phyloP scores from a whole-genome alignment of 1,140 invertebrate genomes.

The Drosophila setifemur region DNA sequence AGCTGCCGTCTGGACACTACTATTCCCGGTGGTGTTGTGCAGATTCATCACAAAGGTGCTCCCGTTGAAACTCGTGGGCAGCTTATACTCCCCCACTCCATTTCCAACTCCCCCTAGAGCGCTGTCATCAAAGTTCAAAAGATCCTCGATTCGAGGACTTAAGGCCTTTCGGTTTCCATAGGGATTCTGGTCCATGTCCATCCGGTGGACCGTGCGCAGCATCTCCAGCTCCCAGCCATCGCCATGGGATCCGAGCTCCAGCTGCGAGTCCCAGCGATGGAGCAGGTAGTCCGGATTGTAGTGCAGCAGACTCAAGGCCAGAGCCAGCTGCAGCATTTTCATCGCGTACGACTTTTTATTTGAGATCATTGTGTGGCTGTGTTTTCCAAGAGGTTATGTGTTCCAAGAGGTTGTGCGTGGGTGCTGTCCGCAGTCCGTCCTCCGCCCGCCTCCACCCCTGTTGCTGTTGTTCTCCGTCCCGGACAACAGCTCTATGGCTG shows the following conservation, averaged over 20 bases:
- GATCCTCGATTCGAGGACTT: slow-evolving; percentile 86
- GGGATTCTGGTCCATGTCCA: slow-evolving; percentile 83
- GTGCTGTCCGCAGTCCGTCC: slow-evolving; percentile 29
- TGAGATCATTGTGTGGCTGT: slow-evolving; percentile 84
- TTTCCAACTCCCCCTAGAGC: neutral
- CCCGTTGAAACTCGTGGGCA: slow-evolving; percentile 82
- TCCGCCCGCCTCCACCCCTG: slow-evolving; percentile 26
- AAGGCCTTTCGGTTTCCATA: slow-evolving; percentile 88
- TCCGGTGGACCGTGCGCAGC: slow-evolving; percentile 83
- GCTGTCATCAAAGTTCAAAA: slow-evolving; percentile 83
- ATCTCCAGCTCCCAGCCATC: slow-evolving; percentile 85
- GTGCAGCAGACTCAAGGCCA: slow-evolving; percentile 88
- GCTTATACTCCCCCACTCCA: slow-evolving; percentile 40
- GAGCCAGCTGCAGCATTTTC: slow-evolving; percentile 89
- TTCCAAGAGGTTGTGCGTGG: slow-evolving; percentile 48
- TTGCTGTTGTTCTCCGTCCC: slow-evolving; percentile 30
- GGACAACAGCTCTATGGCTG: slow-evolving; percentile 66
- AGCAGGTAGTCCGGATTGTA: slow-evolving; percentile 87
- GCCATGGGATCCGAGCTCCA: slow-evolving; percentile 85
- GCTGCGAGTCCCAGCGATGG: slow-evolving; percentile 72
- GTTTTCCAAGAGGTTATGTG: slow-evolving; percentile 1
- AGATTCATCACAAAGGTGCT: slow-evolving; percentile 85
- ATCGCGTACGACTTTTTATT: slow-evolving; percentile 89
- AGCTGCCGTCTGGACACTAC: slow-evolving; percentile 70
- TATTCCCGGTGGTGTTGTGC: slow-evolving; percentile 71